A percentile compares a stretch with the other conserved stretches of the same genome.
Evolutionary conservation across 2,113 vertebrate genomes (phyloP).

Genomic region (Varanus salvator): DNA sequence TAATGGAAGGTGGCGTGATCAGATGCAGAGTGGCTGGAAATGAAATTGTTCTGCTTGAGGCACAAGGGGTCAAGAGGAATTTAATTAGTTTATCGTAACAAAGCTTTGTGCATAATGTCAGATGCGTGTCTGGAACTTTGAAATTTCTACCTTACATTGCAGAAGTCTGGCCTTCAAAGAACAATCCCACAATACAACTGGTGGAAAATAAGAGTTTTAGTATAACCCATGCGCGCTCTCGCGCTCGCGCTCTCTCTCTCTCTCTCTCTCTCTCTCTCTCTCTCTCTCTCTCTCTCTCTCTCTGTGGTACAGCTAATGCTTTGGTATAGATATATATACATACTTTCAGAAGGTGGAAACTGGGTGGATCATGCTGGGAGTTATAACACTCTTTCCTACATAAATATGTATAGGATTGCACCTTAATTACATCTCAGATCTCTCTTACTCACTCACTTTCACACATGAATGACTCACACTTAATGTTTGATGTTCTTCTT

Average conservation of each 20-base stretch:
- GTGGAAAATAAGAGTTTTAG: background rate
- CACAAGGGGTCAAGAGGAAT: slow-evolving; percentile 53
- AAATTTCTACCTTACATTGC: slow-evolving; percentile 43
- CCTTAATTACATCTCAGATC: background rate
- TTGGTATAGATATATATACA: background rate
- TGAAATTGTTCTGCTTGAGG: slow-evolving; percentile 37
- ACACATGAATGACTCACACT: background rate
- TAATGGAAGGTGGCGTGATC: slow-evolving; percentile 42
- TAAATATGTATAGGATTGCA: background rate
- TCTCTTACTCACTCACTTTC: background rate
- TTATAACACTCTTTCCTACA: background rate
- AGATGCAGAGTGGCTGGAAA: slow-evolving; percentile 34
- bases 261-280: no score
- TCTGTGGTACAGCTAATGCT: background rate
- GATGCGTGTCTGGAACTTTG: slow-evolving; percentile 52
- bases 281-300: no score
- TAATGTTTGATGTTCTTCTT: background rate
- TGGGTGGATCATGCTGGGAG: no score
- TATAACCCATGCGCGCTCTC: background rate
- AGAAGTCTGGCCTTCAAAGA: slow-evolving; percentile 45
- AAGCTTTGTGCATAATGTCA: slow-evolving; percentile 60
- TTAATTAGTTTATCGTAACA: slow-evolving; percentile 64
- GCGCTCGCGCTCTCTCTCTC: no score
- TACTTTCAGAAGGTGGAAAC: background rate
- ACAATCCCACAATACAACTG: slow-evolving; percentile 21